These are phyloP conservation scores for Apaloderma vittatum DNA, from an alignment of 2,113 vertebrate genomes.

Conservation along the genomic window DNA sequence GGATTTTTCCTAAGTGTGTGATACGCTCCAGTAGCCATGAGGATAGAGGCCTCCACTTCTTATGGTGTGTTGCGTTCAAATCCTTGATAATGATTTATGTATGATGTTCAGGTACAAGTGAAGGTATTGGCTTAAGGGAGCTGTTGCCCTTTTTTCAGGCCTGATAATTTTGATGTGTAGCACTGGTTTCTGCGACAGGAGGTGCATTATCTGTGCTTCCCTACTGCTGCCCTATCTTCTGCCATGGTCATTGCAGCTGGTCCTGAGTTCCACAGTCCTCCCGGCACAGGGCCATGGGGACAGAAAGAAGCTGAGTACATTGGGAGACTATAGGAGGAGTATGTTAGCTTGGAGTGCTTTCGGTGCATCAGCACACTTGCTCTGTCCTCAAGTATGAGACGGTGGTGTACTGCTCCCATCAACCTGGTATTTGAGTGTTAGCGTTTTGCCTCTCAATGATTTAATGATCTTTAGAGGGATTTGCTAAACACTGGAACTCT, in stretches of 20 bases:
- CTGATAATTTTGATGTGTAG: not conserved
- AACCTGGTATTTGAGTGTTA: not conserved
- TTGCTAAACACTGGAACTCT: not conserved
- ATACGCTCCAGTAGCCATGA: not conserved
- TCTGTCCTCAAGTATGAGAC: not conserved
- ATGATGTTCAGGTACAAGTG: not conserved
- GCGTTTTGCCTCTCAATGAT: not conserved
- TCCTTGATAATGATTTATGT: not conserved
- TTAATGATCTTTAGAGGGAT: not conserved
- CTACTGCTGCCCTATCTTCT: not conserved
- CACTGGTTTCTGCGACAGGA: not conserved
- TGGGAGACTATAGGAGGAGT: not conserved
- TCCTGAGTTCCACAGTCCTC: not conserved
- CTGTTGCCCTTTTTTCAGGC: not conserved
- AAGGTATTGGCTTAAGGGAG: not conserved
- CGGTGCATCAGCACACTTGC: not conserved
- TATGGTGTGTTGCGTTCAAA: not conserved
- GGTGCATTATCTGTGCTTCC: accelerated
- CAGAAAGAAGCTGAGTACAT: not conserved
- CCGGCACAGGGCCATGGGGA: not conserved
- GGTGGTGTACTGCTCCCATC: not conserved
- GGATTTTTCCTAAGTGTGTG: not conserved
- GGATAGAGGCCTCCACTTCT: not conserved
- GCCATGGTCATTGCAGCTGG: not conserved
- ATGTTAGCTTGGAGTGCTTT: not conserved